These are phyloP conservation scores for Drymonia ruficornis DNA, from an alignment of 2,888 invertebrate genomes.

Conservation along the genomic window DNA sequence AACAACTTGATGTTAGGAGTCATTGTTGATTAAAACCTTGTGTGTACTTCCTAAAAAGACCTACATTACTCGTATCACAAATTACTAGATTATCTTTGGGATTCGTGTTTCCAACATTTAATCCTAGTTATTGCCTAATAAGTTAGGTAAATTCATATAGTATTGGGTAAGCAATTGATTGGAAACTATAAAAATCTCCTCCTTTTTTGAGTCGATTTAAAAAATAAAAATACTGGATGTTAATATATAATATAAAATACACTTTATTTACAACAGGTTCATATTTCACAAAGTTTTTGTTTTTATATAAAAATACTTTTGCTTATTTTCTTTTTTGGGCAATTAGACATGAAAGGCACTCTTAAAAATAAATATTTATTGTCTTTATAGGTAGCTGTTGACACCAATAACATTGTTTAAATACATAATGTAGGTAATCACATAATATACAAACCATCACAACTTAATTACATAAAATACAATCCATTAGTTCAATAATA, in stretches of 20 bases:
- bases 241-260: conserved; percentile 26
- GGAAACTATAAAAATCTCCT: too few species aligned
- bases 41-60: too few species aligned
- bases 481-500: too few species aligned
- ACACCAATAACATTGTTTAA: background rate
- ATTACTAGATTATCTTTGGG: too few species aligned
- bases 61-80: too few species aligned
- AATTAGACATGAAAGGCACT: background rate
- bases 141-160: too few species aligned
- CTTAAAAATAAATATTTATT: background rate
- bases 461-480: background rate
- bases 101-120: too few species aligned
- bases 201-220: too few species aligned
- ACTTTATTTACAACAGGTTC: conserved; percentile 48
- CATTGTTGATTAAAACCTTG: too few species aligned
- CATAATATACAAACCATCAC: conserved; percentile 1
- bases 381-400: background rate
- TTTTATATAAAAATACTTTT: background rate
- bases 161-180: too few species aligned
- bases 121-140: too few species aligned
- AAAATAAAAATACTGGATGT: background rate
- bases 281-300: background rate
- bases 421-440: conserved; percentile 12
- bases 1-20: too few species aligned
- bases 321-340: background rate